Conservation (phyloP, 2,113 vertebrate species). For the Aythya baeri region DNA sequence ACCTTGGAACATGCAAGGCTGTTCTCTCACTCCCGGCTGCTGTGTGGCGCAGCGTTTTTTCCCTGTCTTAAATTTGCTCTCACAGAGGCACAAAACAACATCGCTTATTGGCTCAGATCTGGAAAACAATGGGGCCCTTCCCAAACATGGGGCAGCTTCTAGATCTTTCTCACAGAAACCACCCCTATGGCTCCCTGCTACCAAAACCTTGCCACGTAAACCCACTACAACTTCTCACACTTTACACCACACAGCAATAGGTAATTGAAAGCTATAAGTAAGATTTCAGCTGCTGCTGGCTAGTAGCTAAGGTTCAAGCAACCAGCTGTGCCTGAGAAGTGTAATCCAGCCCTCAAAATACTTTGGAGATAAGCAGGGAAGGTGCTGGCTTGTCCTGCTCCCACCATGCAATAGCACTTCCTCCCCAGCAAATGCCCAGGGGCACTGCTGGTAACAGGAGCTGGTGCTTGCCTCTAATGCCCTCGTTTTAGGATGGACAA, state of each 20-base stretch:
- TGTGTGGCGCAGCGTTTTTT: too few species aligned
- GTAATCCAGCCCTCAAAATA: background rate
- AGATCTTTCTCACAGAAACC: too few species aligned
- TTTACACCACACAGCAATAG: background rate
- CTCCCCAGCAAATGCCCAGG: background rate
- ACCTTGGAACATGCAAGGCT: too few species aligned
- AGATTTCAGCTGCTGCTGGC: background rate
- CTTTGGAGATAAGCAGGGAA: background rate
- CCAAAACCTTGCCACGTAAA: too few species aligned
- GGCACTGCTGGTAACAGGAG: fast-evolving
- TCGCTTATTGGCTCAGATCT: too few species aligned
- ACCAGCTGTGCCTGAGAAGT: background rate
- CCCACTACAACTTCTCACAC: background rate
- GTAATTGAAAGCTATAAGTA: background rate
- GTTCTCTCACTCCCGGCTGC: too few species aligned
- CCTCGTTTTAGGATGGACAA: background rate
- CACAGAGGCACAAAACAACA: too few species aligned
- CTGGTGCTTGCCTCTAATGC: background rate
- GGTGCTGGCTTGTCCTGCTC: background rate
- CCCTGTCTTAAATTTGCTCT: too few species aligned
- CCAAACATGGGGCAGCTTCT: too few species aligned
- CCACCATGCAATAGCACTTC: fast-evolving
- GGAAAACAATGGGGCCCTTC: too few species aligned
- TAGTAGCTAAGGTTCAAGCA: background rate
- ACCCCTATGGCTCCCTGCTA: too few species aligned